Conservation (phyloP, 2,888 invertebrate species). For the Lydus trimaculatus region DNA sequence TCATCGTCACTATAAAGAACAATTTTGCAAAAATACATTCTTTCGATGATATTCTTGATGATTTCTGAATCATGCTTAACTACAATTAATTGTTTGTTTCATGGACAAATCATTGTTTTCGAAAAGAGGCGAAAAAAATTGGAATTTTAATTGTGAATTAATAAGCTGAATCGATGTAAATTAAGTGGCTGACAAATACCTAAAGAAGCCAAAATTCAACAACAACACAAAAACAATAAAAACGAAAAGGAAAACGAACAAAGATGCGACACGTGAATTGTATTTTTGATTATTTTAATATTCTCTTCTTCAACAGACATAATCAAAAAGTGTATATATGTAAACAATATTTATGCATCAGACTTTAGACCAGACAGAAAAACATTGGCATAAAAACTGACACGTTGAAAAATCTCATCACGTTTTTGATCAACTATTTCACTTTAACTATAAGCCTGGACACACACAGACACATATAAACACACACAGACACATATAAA, state of each 20-base stretch:
- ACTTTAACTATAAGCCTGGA: conserved; percentile 39
- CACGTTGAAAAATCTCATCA: conserved; percentile 43
- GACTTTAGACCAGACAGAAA: conserved; percentile 35
- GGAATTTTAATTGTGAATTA: conserved; percentile 9
- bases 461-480: not conserved
- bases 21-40: too few relatives aligned
- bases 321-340: conserved; percentile 28
- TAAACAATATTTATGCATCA: conserved; percentile 31
- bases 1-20: too few relatives aligned
- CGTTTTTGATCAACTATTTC: conserved; percentile 41
- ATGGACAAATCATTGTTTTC: not conserved
- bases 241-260: not conserved
- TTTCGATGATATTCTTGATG: too few relatives aligned
- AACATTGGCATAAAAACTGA: conserved; percentile 37
- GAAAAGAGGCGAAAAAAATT: not conserved
- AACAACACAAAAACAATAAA: too few relatives aligned
- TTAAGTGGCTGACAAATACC: conserved; percentile 7
- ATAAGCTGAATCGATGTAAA: conserved; percentile 12
- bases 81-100: not conserved
- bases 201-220: not conserved
- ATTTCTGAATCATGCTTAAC: not conserved
- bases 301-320: conserved; percentile 33
- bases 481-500: too few relatives aligned
- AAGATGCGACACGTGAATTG: conserved; percentile 12
- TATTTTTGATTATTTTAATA: conserved; percentile 29